A percentile compares a stretch with the other conserved stretches of the same genome.
phyloP scores from a whole-genome alignment of 2,113 vertebrate genomes.

The Colius striatus region DNA sequence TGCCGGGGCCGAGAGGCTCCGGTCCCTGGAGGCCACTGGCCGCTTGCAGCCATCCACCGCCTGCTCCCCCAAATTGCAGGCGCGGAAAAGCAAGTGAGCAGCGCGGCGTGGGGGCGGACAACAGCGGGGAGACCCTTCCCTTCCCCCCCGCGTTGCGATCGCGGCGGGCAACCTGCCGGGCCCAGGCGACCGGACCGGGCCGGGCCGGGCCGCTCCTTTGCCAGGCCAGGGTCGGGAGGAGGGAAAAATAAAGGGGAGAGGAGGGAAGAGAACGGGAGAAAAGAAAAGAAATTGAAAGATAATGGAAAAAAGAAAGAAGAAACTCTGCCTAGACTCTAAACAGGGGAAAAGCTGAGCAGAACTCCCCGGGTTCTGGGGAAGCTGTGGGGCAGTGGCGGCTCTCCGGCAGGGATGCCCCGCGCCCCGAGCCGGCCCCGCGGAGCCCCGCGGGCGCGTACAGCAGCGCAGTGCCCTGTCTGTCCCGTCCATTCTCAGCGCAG shows the following conservation, averaged over 20 bases:
- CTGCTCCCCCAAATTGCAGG: neutral
- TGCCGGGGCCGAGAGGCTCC: neutral
- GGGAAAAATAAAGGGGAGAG: neutral
- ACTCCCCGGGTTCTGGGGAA: neutral
- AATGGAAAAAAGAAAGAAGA: neutral
- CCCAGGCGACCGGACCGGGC: no score
- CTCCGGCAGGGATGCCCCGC: neutral
- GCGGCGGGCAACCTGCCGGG: slow-evolving; percentile 29
- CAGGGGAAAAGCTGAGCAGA: neutral
- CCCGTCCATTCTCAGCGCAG: neutral
- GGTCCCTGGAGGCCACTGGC: neutral
- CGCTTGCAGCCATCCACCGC: neutral
- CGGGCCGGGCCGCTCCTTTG: neutral
- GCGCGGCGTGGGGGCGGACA: neutral
- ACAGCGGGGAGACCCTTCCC: neutral
- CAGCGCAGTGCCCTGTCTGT: neutral
- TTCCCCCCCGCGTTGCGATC: neutral
- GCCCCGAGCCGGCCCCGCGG: neutral
- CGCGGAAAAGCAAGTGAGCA: neutral
- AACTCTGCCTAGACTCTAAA: neutral
- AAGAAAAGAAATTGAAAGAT: neutral
- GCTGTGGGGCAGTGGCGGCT: neutral
- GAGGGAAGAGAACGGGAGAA: accelerated
- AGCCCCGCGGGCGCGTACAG: neutral
- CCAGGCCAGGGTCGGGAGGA: neutral